A percentile compares a stretch with the other conserved stretches of the same genome.
Evolutionary conservation across 2,113 vertebrate genomes (phyloP).

Genomic region (Syrrhaptes paradoxus): DNA sequence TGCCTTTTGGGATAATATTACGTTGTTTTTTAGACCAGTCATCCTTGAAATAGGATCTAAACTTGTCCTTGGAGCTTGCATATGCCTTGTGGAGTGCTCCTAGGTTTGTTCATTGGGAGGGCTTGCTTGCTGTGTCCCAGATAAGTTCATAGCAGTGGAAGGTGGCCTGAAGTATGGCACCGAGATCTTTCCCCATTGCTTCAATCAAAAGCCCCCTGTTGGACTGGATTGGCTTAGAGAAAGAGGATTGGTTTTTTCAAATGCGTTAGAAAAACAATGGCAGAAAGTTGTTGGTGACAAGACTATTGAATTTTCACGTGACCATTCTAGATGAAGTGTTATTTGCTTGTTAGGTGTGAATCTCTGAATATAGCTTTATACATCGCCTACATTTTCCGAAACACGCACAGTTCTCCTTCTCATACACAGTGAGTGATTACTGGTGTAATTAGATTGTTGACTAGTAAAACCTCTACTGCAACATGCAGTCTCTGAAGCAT

Average conservation of each 20-base stretch:
- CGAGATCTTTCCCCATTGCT: not conserved
- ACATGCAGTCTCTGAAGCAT: not conserved
- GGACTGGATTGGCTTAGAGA: not conserved
- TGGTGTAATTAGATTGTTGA: not conserved
- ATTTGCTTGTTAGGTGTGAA: not conserved
- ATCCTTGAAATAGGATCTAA: not conserved
- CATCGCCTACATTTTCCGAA: not conserved
- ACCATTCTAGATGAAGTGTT: not conserved
- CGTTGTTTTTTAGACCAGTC: not conserved
- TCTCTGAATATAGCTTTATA: not conserved
- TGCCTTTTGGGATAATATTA: not conserved
- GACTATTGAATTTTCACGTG: not conserved
- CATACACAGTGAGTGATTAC: accelerated
- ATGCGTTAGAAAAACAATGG: not conserved
- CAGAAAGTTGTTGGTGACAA: not conserved
- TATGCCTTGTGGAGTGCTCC: not conserved
- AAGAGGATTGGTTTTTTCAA: not conserved
- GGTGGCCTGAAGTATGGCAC: not conserved
- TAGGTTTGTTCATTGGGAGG: not conserved
- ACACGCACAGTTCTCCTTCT: not conserved
- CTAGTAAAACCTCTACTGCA: not conserved
- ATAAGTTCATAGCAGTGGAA: not conserved
- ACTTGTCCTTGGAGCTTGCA: not conserved
- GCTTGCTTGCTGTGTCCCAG: not conserved
- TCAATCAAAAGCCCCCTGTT: not conserved